Evolutionary conservation across 2,888 invertebrate species (phyloP), one percentile per base, ranked within the genome.

Genomic region (Parnassius mnemosyne): DNA sequence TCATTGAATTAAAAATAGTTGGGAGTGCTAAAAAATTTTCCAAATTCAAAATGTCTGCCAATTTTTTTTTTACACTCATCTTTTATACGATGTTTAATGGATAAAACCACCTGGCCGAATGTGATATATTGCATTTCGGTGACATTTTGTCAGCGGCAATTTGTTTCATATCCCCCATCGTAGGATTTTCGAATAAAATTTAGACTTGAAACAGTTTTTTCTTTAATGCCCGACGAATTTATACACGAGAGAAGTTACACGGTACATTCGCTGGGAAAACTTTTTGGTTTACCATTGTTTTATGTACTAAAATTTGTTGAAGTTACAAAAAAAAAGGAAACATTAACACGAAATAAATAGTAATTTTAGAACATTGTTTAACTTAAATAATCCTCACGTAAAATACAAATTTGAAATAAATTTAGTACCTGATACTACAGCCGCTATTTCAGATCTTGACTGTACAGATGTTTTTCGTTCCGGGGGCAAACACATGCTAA

Each of bases 101-200:
- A 90, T 89, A 77, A 73, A 78, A 83, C 81, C 90, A 90, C 86
- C 90, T 90, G 89, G 90, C 81, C 78, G 69, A 70, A 73, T 71
- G 70, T 79, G 87, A 90, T 79, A 88, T 84, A 90, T 90, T 87
- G 87, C 86, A 87, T 80, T 75, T 73, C 62, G 64, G 71, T 82
- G 85, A 86, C 82, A 83, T 78, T 75, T 87, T 89, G 90, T 75
- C 90, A 89, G 80, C 62, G 76, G 78, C 77, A 79, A 88, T 90
- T 89, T 87, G 74, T 90, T 78, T 82, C 75, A 64, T 69, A 74
- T 71, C 72, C 67, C 69, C 61, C 68, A 73, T 74, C 71, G 74
- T 71, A 75, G 67, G 73, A 61, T 80, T 59, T 84, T 83, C 88
- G 76, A 88, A 89, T 89, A 89, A 87, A 85, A 73, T 76, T 78